These are phyloP conservation scores for Macaca fascicularis DNA, from an alignment of 2,113 vertebrate species.

Conservation along the genomic window T2T-MFA8v1.1 NC_088382.1:67239501-67240000, in stretches of 20 bases:
- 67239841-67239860: neutral
- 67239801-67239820: neutral
- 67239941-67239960: neutral
- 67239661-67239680: neutral
- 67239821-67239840: neutral
- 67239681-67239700: neutral
- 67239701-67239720: neutral
- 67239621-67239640: neutral
- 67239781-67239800: neutral
- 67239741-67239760: neutral
- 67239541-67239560: fast-evolving
- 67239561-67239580: too few species aligned
- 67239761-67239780: neutral
- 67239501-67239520: neutral
- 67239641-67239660: neutral
- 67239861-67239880: neutral
- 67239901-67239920: too few species aligned
- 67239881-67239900: too few species aligned
- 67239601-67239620: too few species aligned
- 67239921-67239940: neutral
- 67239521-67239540: neutral
- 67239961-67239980: neutral
- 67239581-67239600: fast-evolving
- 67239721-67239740: neutral
- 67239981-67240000: too few species aligned